Evolutionary conservation across 2,888 invertebrate genomes (phyloP).

Genomic region (Hydroisotoma schaefferi): DNA sequence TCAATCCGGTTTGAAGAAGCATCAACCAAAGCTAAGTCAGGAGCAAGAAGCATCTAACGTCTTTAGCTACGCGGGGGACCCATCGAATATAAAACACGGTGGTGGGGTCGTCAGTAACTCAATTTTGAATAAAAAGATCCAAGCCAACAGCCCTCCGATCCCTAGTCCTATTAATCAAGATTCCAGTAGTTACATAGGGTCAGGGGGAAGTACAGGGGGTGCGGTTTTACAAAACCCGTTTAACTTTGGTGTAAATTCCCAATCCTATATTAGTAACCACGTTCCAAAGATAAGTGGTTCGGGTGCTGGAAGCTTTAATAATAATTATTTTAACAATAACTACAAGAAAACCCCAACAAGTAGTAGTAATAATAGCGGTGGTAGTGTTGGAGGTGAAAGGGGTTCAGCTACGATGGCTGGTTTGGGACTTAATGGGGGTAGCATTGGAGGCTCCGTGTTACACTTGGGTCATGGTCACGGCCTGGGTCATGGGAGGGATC

Average conservation of each 20-base stretch:
- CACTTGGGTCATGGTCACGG: constrained; percentile 25
- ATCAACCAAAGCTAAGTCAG: neutral
- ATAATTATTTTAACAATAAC: too few relatives aligned
- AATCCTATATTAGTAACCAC: neutral
- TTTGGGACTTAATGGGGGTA: constrained; percentile 25
- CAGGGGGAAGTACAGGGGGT: constrained; percentile 14
- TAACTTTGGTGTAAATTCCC: neutral
- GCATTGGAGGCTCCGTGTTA: constrained; percentile 29
- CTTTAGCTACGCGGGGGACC: neutral
- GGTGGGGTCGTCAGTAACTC: too few relatives aligned
- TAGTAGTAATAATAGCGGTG: neutral
- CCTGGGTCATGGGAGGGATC: constrained; percentile 10
- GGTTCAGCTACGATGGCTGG: constrained; percentile 28
- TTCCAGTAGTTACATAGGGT: constrained; percentile 22
- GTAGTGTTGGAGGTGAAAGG: constrained; percentile 14
- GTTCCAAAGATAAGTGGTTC: neutral
- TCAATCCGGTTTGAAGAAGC: neutral
- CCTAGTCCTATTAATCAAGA: neutral
- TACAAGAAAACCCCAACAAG: neutral
- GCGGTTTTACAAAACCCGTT: neutral
- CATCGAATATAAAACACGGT: neutral
- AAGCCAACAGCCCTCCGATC: neutral
- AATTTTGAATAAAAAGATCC: too few relatives aligned
- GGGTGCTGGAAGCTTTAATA: neutral
- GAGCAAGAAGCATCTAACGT: neutral